These are phyloP conservation scores for Montipora capricornis DNA, from an alignment of 64 coral and sea anemone species.

Conservation along the genomic window DNA sequence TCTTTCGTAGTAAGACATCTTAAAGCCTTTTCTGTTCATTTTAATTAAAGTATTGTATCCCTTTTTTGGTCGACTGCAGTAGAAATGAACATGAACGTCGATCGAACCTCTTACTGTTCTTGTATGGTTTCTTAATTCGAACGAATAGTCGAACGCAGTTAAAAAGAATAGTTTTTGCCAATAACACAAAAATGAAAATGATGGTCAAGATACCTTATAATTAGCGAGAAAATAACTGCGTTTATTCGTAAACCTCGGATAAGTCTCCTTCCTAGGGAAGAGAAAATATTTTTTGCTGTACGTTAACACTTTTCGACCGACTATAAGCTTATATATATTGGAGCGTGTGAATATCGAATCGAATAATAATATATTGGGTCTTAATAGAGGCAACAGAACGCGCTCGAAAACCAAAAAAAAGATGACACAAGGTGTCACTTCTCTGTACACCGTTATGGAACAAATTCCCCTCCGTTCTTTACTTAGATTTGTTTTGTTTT, in stretches of 20 bases:
- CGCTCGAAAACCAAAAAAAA: neutral
- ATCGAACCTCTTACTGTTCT: too few species aligned
- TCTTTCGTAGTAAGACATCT: neutral
- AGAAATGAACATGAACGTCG: neutral
- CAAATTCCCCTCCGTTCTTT: constrained; percentile 9
- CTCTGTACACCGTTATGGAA: neutral
- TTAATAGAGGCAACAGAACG: neutral
- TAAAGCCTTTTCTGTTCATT: neutral
- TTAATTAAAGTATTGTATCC: neutral
- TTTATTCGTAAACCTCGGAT: too few species aligned
- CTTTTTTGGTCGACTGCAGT: neutral
- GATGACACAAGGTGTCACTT: neutral
- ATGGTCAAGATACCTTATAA: neutral
- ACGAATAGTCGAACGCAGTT: neutral
- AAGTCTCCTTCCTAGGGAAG: too few species aligned
- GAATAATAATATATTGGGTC: neutral
- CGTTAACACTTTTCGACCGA: too few species aligned
- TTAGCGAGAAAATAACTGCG: neutral
- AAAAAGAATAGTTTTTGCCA: neutral
- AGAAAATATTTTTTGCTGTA: too few species aligned
- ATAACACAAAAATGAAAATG: constrained; percentile 6
- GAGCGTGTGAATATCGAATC: constrained; percentile 39
- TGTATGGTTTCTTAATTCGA: neutral
- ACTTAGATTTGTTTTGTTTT: neutral
- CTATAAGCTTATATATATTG: neutral